These are phyloP conservation scores for Cylloceria caligata DNA, from an alignment of 2,888 invertebrate species.

Conservation along the genomic window DNA sequence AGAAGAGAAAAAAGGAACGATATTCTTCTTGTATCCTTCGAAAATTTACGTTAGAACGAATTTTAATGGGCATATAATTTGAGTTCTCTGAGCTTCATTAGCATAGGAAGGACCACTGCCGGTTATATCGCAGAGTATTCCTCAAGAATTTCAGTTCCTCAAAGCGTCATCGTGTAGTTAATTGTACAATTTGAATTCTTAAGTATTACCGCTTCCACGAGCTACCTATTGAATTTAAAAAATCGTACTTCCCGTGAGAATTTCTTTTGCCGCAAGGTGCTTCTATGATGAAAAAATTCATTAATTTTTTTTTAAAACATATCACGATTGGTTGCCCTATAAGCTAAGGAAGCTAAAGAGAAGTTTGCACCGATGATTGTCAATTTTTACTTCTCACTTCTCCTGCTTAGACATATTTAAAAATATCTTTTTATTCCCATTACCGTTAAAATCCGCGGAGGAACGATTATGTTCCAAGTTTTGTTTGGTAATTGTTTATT, in stretches of 20 bases:
- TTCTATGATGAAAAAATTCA: too few species aligned
- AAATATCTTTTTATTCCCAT: not conserved
- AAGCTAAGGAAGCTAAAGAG: not conserved
- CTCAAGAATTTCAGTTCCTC: conserved; percentile 6
- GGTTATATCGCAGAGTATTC: not conserved
- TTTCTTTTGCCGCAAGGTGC: too few species aligned
- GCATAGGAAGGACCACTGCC: conserved; percentile 11
- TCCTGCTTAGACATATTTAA: not conserved
- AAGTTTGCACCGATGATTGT: too few species aligned
- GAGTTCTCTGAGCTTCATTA: not conserved
- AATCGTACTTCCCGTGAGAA: too few species aligned
- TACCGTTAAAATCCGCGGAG: not conserved
- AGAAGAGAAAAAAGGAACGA: not conserved
- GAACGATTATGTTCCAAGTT: not conserved
- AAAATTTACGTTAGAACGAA: not conserved
- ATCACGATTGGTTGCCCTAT: not conserved
- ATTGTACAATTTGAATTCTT: not conserved
- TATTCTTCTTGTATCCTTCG: not conserved
- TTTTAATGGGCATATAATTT: conserved; percentile 6
- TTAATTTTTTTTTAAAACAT: too few species aligned
- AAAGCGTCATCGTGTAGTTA: not conserved
- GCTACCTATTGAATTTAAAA: not conserved
- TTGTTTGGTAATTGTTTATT: not conserved
- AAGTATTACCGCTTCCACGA: not conserved
- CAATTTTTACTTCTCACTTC: not conserved